Base-by-base conservation (phyloP, 1,140 invertebrate genomes). In the Spodoptera frugiperda region DNA sequence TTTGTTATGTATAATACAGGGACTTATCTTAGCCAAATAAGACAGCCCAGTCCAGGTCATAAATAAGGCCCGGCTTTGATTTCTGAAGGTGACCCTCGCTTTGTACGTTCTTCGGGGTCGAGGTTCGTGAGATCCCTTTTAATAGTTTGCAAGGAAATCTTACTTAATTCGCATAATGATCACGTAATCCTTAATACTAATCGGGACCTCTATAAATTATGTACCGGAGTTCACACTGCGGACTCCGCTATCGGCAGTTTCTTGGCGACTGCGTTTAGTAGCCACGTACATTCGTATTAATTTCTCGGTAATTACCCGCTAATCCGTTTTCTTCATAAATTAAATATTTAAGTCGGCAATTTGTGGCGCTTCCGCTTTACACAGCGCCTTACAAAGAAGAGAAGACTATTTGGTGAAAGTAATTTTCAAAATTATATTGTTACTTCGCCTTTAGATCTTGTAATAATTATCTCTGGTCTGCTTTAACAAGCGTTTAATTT, bases 41-140 rank as follows among this genome's bases (percentile, higher is more conserved):
- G 78, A 83, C 79, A 84, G 82, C 82, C 82, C 51, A 85, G 88
- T 89, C 82, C 90, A 91, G 87, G 86, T 89, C 88, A 93, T 93
- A 93, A 93, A 93, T 93, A 93, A 92, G 82, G 84, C 77, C 83
- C 83, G 87, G 86, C 89, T 93, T 92, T 93, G 90, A 91, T 93
- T 91, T 91, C 87, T 90, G 87, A 89, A 91, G 86, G 86, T 89
- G 90, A 92, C 90, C 87, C 83, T 82, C 75, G 78, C 84, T 89
- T 84, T 87, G 81, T 85, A 82, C 75, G 80, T 82, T 86, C 78
- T 84, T 87, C 84, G 82, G 84, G 85, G 82, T 83, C 77, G 77
- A 80, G 81, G 79, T 82, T 89, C 86, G 79, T 82, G 79, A 84
- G 84, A 83, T 87, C 87, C 84, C 86, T 87, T 89, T 89, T 91